These are phyloP conservation scores for Ochotona curzoniae DNA, from an alignment of 2,113 vertebrate genomes.

Conservation along the genomic window DNA sequence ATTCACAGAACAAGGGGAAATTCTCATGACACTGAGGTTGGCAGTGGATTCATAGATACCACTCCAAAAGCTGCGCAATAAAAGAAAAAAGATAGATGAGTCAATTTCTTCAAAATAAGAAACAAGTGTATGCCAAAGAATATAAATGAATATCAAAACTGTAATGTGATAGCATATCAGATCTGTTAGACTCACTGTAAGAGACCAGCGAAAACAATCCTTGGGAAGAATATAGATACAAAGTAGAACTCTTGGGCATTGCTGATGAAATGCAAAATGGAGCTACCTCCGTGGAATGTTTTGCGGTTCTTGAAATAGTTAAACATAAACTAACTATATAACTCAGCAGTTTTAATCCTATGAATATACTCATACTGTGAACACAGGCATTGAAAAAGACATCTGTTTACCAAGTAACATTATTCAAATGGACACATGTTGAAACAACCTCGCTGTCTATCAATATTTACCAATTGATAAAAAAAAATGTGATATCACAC, in stretches of 20 bases:
- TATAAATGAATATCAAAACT: background rate
- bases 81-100: background rate
- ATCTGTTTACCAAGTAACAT: background rate
- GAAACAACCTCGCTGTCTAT: background rate
- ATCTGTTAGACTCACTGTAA: background rate
- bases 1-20: background rate
- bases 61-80: background rate
- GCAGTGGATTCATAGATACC: background rate
- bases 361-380: background rate
- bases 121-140: background rate
- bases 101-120: constrained; percentile 7
- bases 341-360: background rate
- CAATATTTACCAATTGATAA: background rate
- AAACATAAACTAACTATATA: background rate
- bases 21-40: background rate
- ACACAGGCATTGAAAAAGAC: background rate
- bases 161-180: background rate
- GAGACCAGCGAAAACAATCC: background rate
- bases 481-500: background rate
- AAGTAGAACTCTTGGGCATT: background rate
- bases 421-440: background rate
- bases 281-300: background rate
- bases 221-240: background rate
- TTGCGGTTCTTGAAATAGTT: background rate
- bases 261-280: background rate